Evolutionary conservation across 2,888 invertebrate species (phyloP), one percentile per base, ranked within the genome.

Genomic region (Thecophora atra): DNA sequence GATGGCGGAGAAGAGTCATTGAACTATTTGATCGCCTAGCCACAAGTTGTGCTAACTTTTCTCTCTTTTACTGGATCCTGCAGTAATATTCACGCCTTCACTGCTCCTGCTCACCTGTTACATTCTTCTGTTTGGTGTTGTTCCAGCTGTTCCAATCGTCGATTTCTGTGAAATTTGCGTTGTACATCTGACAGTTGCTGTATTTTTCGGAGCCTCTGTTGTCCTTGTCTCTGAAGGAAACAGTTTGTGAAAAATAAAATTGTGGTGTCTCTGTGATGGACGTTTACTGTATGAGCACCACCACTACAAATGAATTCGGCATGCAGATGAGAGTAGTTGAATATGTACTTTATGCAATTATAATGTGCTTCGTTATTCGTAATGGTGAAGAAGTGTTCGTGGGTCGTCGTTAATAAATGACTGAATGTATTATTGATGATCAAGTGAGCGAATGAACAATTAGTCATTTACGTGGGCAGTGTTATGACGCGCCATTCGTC

Each of bases 401-500:
- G 47, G 47, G n/a, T n/a, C n/a, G n/a, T n/a, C n/a, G n/a, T n/a
- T n/a, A n/a, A n/a, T n/a, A n/a, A n/a, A n/a, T n/a, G n/a, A n/a
- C n/a, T n/a, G n/a, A n/a, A n/a, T n/a, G n/a, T n/a, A n/a, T n/a
- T n/a, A n/a, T n/a, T n/a, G n/a, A n/a, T n/a, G n/a, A n/a, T n/a
- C n/a, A n/a, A 47, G 15, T 4, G n/a, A 26, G 3, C 2, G 60
- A 47, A 8, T 47, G 28, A 64, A 13, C 19, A 26, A 17, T 24
- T n/a, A 7, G 13, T 65, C 66, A 81, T 84, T 84, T 84, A 89
- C 89, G 82, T 86, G 47, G 90, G 90, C 77, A 90, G 79, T 15
- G 89, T 89, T 13, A 89, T 72, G 44, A 83, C 80, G 74, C 87
- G 88, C 89, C 90, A 90, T 75, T 88, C 81, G 7, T 87, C 85